phyloP scores from a whole-genome alignment of 2,888 invertebrate species.

The Leptopterna dolabrata region DNA sequence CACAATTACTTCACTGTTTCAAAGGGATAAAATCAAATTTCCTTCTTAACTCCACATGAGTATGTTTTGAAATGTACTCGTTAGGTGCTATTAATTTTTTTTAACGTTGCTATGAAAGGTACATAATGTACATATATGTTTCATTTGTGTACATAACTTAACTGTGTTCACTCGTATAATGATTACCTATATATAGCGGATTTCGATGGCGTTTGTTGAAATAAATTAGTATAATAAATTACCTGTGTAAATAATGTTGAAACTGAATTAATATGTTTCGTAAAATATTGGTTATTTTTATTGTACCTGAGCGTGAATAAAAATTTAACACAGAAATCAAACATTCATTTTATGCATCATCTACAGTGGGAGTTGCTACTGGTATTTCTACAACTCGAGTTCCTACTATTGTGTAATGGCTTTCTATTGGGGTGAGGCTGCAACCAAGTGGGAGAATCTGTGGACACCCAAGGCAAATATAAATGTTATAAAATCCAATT shows the following conservation, averaged over 20 bases:
- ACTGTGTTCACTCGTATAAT: conserved; percentile 15
- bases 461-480: no score
- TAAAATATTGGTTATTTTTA: conserved; percentile 46
- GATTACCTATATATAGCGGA: conserved; percentile 4
- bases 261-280: conserved; percentile 25
- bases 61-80: not conserved
- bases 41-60: not conserved
- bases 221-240: not conserved
- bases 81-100: not conserved
- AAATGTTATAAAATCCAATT: no score
- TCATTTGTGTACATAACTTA: conserved; percentile 8
- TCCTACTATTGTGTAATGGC: no score
- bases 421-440: no score
- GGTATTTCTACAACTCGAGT: no score
- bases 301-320: conserved; percentile 53
- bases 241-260: conserved; percentile 12
- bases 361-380: not conserved
- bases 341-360: no score
- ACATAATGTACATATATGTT: conserved; percentile 6
- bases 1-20: not conserved
- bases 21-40: not conserved
- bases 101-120: not conserved
- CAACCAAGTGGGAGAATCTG: no score
- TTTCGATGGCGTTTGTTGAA: conserved; percentile 13
- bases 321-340: conserved; percentile 28